Base-by-base conservation (phyloP, 1,140 invertebrate genomes). In the Drosophila oshimai region DNA sequence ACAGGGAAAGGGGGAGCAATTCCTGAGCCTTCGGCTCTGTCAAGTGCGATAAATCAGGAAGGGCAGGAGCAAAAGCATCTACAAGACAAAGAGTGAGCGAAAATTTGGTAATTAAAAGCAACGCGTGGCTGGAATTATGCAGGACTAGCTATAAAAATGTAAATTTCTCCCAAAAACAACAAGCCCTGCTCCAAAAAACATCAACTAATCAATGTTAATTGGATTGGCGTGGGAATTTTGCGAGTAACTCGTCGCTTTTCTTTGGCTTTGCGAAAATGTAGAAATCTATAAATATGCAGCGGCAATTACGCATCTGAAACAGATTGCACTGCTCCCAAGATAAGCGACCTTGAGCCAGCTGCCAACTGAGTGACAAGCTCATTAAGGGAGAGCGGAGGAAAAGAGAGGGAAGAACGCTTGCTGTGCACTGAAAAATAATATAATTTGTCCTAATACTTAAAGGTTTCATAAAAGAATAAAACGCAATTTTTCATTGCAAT, bases 191-290 rank as follows among this genome's bases (percentile, higher is more conserved):
- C 37, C 37, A 12, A 42, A 45, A 47, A 49, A 53, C 51, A 41
- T 13, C 46, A 70, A 65, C 65, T 75, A 86, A 86, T 80, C 81
- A 86, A 80, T 86, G 80, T 73, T 80, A 84, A 84, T 86, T 86
- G 74, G 61, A 47, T 28, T 39, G 45, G 61, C 75, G 54, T 57
- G 81, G 46, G 58, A 62, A 60, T 26, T 44, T 24, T 13, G 34
- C 70, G 70, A 70, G 58, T 37, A 61, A 53, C 26, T 31, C 22
- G 34, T 15, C 18, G 28, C 36, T 54, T 36, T 20, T 42, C 44
- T 51, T 29, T 29, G 26, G 31, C 45, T 44, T 26, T 33, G 33
- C 34, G 20, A 71, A 60, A 65, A 29, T 50, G 53, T 49, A 7
- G n/a, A 9, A 65, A 67, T 67, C 62, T 67, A 67, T 65, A 67